Evolutionary conservation across 30 jellyfish, hydroid and myxozoan species (phyloP).

Genomic region (Haliclystus octoradiatus): DNA sequence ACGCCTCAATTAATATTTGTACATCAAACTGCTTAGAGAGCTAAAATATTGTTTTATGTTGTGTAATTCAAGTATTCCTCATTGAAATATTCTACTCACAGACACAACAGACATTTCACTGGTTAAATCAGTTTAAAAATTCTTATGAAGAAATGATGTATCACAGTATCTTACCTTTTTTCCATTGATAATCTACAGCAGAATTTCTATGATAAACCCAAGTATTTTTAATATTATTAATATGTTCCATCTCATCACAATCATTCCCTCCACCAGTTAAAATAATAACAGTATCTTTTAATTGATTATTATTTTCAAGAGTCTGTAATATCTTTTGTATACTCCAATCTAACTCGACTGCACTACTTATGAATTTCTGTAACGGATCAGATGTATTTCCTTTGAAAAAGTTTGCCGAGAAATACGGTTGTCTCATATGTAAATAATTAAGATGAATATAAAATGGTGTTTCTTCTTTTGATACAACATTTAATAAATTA

Average conservation of each 20-base stretch:
- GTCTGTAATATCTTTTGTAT: conserved; percentile 34
- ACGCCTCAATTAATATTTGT: too few species aligned
- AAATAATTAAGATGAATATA: conserved; percentile 30
- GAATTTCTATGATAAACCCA: too few species aligned
- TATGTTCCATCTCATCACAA: conserved; percentile 6
- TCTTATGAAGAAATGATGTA: too few species aligned
- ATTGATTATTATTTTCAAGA: conserved; percentile 4
- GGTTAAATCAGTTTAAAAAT: too few species aligned
- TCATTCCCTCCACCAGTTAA: conserved; percentile 44
- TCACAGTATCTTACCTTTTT: too few species aligned
- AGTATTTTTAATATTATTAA: too few species aligned
- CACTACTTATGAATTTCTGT: not conserved
- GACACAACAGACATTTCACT: too few species aligned
- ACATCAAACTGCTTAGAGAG: too few species aligned
- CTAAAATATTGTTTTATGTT: too few species aligned
- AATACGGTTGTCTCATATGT: conserved; percentile 23
- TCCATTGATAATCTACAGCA: too few species aligned
- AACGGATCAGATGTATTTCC: not conserved
- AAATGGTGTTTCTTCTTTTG: conserved; percentile 21
- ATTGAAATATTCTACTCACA: too few species aligned
- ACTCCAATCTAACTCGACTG: conserved; percentile 70
- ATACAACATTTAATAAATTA: conserved; percentile 1
- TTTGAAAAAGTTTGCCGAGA: conserved; percentile 13
- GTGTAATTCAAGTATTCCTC: too few species aligned
- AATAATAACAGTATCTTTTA: conserved; percentile 18